Base-by-base conservation (phyloP, 1,140 invertebrate genomes). In the Ostrea edulis region DNA sequence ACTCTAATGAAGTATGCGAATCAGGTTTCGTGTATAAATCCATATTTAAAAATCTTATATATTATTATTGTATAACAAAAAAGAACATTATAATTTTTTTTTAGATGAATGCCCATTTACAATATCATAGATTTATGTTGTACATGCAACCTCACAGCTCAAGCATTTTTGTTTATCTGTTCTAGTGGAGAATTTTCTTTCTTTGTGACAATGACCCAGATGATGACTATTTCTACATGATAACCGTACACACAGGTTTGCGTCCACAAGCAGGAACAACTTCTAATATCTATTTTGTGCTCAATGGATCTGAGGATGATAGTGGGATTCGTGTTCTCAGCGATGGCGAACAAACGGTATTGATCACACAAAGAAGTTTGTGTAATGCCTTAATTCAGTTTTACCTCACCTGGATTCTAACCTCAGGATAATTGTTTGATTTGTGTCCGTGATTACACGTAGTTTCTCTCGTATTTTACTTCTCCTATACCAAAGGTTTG, bases 181-280 rank as follows among this genome's bases (percentile, higher is more conserved):
- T 90, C 53, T 89, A 93, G 93, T 92, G 92, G 90, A 91, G 90
- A 14, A 89, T 92, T 0, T 89, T 84, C 12, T 92, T 93, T 12
- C 85, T 94, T 35, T 87, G 86, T n/a, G 93, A 94, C 82, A 93
- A 93, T 65, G 84, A 91, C 29, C 62, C 85, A 8, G 68, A 81
- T 11, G 91, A 93, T 87, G 86, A 83, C n/a, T 94, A 94, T 85
- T 92, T 91, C 58, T 94, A 94, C 82, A 84, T 91, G 88, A 81
- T 94, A 20, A 93, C 91, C 11, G 92, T 94, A 4, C 92, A 90
- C 71, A 94, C 93, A 22, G 94, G 94, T 0, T 82, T 92, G 54
- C 87, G 92, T 51, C 86, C 86, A 77, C 88, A 90, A 0, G 93
- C 91, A 5, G 93, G 93, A 4, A 94, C 94, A 7, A 88, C 86